A percentile compares a stretch with the other conserved stretches of the same genome.
These are phyloP conservation scores for Porites evermanni DNA, from an alignment of 92 coral and sea anemone genomes.

Conservation along the genomic window DNA sequence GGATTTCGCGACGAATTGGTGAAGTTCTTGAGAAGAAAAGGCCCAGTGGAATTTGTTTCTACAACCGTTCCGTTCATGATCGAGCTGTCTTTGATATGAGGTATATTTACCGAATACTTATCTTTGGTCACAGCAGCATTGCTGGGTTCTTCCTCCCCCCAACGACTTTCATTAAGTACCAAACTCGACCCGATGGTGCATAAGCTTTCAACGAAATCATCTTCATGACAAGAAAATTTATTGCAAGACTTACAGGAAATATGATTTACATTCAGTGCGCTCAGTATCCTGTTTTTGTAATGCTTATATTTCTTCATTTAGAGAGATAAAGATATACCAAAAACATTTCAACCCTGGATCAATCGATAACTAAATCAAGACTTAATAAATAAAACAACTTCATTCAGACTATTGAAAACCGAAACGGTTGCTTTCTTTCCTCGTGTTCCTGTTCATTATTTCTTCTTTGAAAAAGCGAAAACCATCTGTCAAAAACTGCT, in stretches of 20 bases:
- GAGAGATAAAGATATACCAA: background rate
- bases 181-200: background rate
- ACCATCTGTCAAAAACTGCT: slow-evolving; percentile 19
- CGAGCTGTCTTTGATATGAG: background rate
- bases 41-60: background rate
- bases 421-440: background rate
- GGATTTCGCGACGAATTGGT: slow-evolving; percentile 4
- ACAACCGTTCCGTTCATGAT: background rate
- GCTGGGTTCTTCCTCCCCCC: background rate
- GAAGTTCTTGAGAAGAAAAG: background rate
- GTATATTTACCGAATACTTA: slow-evolving; percentile 12
- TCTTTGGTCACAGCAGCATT: background rate
- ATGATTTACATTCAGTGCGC: background rate
- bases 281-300: slow-evolving; percentile 17
- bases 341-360: background rate
- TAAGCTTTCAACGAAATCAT: slow-evolving; percentile 5
- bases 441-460: background rate
- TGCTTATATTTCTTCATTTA: background rate
- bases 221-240: background rate
- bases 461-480: background rate
- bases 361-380: background rate
- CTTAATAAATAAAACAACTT: background rate
- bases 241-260: background rate
- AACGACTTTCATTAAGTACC: background rate
- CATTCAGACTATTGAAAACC: background rate